These are phyloP conservation scores for Zaprionus ornatus DNA, from an alignment of 1,140 invertebrate species.

Conservation along the genomic window DNA sequence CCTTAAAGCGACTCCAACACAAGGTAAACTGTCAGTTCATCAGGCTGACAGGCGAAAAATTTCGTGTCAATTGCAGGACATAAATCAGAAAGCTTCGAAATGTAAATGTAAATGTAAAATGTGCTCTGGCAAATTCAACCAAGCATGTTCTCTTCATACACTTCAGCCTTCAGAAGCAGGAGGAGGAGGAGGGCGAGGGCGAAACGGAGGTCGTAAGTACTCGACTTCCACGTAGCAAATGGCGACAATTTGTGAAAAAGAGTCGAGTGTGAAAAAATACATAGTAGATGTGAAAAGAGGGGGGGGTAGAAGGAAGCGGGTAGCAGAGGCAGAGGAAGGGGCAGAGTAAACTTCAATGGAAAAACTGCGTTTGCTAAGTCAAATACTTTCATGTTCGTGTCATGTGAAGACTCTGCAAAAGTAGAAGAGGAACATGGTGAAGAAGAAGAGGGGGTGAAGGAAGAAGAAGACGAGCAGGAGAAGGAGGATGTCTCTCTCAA, in stretches of 20 bases:
- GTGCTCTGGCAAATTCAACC: conserved; percentile 27
- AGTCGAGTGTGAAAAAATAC: conserved; percentile 17
- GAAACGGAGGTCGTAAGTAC: conserved; percentile 8
- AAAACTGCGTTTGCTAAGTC: conserved; percentile 43
- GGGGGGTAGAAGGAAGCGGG: no score
- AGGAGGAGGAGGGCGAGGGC: neutral
- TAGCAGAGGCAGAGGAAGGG: conserved; percentile 15
- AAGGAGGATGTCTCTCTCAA: neutral
- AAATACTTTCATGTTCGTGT: conserved; percentile 57
- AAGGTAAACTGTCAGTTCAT: conserved; percentile 47
- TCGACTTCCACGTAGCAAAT: conserved; percentile 56
- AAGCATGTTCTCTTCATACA: conserved; percentile 30
- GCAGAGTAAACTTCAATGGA: conserved; percentile 32
- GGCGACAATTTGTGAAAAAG: conserved; percentile 76
- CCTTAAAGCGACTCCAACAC: conserved; percentile 23
- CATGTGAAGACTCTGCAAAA: conserved; percentile 17
- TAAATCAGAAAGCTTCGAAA: conserved; percentile 68
- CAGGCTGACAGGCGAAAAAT: conserved; percentile 63
- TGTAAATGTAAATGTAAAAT: conserved; percentile 62
- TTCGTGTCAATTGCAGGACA: conserved; percentile 70
- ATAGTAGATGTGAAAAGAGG: conserved; percentile 9
- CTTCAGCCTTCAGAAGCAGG: conserved; percentile 14
- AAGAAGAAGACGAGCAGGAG: neutral
- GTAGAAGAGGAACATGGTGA: neutral
- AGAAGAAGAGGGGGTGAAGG: neutral